Evolutionary conservation across 2,797 vertebrate species (phyloP), one percentile per base, ranked within the genome.

Genomic region (Hylomyscus alleni): DNA sequence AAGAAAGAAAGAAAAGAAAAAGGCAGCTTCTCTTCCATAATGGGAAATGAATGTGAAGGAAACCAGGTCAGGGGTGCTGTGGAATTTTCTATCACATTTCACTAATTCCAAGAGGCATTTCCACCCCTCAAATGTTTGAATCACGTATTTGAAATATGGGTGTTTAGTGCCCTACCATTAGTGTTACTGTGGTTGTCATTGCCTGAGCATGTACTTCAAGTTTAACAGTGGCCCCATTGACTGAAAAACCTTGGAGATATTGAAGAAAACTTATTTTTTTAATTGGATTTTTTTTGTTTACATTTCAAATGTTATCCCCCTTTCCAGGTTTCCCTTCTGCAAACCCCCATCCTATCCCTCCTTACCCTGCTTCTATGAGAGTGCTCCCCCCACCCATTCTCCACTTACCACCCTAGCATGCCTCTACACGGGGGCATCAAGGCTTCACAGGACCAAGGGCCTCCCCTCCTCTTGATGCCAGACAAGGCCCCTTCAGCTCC

Each of bases 21-120:
- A 75, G 72, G 13, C 37, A 47, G 1, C 0, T 60, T 81, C 7
- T 81, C 69, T 69, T 20, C 37, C 37, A 11, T 75, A 56, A 15
- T 54, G 56, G 37, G 50, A 93, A 90, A 89, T 29, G 60, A 73
- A 22, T 17, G 54, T 56, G 40, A 52, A 60, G 24, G 15, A 76
- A 76, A 87, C 34, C 40, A 83, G 47, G 89, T 95, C n/a, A 26
- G 78, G 10, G 31, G 31, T 83, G 6, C 52, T 24, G 0, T 37
- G 3, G 62, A 60, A 13, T 26, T 90, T 96, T 84, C 62, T 69
- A 78, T 82, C 60, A 91, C 47, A 82, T 92, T 93, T 94, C 88
- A 73, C 15, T 88, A 17, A 80, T 78, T 95, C 47, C 6, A 87
- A 84, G 44, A 60, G 12, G 5, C 31, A 26, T 2, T 34, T 54